These are phyloP conservation scores for Bombus fervidus DNA, from an alignment of 1,140 invertebrate genomes.

Conservation along the genomic window DNA sequence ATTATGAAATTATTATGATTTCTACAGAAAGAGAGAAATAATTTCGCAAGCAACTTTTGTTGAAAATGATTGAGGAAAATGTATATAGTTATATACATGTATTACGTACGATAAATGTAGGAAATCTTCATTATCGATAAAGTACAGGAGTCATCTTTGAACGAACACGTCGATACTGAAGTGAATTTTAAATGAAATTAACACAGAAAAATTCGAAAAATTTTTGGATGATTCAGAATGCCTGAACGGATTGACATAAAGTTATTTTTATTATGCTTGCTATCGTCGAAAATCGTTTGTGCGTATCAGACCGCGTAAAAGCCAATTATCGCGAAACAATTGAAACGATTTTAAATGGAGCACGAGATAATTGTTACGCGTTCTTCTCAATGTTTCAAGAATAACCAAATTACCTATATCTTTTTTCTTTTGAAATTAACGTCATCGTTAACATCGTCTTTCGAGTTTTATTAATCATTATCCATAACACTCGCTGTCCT, in stretches of 20 bases:
- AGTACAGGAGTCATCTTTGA: background rate
- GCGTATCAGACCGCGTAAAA: background rate
- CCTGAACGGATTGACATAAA: background rate
- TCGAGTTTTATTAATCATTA: background rate
- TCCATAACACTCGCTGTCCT: background rate
- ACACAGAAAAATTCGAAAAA: background rate
- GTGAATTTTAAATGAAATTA: background rate
- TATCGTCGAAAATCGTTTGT: background rate
- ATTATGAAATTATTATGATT: background rate
- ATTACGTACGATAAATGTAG: background rate
- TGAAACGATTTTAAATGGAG: background rate
- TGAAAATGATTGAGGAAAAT: too few species aligned
- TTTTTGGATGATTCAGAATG: background rate
- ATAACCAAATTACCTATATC: background rate
- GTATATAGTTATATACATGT: background rate
- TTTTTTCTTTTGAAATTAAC: background rate
- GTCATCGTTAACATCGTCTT: background rate
- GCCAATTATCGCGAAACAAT: slow-evolving; percentile 16
- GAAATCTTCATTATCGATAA: background rate
- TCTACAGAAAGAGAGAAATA: background rate
- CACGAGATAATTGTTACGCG: background rate
- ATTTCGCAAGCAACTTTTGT: background rate
- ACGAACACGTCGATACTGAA: background rate
- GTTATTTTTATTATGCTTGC: background rate
- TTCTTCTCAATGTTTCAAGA: background rate